phyloP scores from a whole-genome alignment of 2,113 vertebrate genomes.

The Mixornis gularis region DNA sequence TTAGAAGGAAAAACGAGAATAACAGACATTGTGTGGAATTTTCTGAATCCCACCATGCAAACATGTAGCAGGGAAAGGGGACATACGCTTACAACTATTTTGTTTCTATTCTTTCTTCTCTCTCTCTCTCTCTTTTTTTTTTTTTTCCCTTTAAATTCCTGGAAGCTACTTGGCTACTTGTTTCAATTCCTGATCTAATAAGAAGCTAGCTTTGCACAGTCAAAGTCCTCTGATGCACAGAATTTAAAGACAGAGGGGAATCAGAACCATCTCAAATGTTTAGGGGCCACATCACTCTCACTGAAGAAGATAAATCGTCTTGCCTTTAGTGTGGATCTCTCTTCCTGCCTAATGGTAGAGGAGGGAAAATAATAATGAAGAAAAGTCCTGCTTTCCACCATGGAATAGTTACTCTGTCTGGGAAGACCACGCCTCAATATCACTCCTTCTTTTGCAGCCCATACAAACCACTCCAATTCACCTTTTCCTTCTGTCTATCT shows the following conservation, averaged over 20 bases:
- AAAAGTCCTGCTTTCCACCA: not conserved
- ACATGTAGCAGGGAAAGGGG: not conserved
- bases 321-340: not conserved
- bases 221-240: not conserved
- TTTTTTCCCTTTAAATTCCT: not conserved
- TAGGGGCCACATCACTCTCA: not conserved
- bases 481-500: not conserved
- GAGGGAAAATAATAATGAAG: not conserved
- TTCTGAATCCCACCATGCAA: not conserved
- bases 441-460: not conserved
- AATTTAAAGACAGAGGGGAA: not conserved
- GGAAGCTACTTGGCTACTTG: not conserved
- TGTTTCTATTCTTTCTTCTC: not conserved
- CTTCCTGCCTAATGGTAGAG: not conserved
- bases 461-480: not conserved
- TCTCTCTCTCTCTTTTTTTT: accelerated
- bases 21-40: not conserved
- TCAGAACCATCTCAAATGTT: not conserved
- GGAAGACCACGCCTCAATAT: accelerated
- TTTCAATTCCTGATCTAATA: not conserved
- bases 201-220: not conserved
- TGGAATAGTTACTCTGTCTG: not conserved
- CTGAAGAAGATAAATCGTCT: not conserved
- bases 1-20: not conserved
- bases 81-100: not conserved